phyloP scores from a whole-genome alignment of 2,797 vertebrate genomes.

The Eulemur rubriventer region DNA sequence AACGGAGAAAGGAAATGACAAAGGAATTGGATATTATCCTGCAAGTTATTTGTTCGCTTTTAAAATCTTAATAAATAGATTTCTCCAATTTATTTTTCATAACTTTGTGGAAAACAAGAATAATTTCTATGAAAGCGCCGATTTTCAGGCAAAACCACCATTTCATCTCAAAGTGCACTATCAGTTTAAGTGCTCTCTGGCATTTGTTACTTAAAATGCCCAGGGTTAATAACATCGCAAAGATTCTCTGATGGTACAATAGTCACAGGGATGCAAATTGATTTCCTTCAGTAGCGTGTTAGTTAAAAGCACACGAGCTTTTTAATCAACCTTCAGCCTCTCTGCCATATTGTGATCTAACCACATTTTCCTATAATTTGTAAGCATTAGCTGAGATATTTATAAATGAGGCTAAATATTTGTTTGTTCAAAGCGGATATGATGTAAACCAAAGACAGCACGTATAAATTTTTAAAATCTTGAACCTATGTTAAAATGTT shows the following conservation, averaged over 20 bases:
- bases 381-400: neutral
- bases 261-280: neutral
- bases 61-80: conserved; percentile 65
- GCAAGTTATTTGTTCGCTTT: conserved; percentile 58
- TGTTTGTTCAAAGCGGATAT: neutral
- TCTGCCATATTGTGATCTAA: accelerated
- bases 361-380: neutral
- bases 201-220: neutral
- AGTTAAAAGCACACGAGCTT: neutral
- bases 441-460: conserved; percentile 42
- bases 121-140: neutral
- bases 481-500: neutral
- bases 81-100: conserved; percentile 66
- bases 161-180: conserved; percentile 44
- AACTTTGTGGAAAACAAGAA: conserved; percentile 61
- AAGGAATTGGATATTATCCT: conserved; percentile 72
- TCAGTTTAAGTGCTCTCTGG: conserved; percentile 29
- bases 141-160: conserved; percentile 5
- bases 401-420: conserved; percentile 22
- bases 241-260: neutral
- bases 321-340: neutral
- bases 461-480: neutral
- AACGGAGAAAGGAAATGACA: conserved; percentile 74
- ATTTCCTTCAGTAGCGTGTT: accelerated
- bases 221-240: neutral